Evolutionary conservation across 2,888 invertebrate species (phyloP).

Genomic region (Drosophila mettleri): DNA sequence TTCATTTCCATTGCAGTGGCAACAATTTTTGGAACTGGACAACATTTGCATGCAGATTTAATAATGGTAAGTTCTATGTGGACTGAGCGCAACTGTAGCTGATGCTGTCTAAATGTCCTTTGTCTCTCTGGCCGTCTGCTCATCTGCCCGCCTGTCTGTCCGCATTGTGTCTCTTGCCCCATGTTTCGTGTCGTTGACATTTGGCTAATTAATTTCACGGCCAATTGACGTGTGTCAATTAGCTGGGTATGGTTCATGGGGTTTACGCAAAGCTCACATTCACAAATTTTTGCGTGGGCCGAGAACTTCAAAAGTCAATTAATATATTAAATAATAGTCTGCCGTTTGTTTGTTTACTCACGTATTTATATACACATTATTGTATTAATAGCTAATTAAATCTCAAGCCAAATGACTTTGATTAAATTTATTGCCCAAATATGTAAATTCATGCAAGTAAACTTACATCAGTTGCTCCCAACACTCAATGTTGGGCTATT

Average conservation of each 20-base stretch:
- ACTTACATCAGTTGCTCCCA: background rate
- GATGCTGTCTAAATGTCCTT: background rate
- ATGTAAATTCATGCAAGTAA: constrained; percentile 28
- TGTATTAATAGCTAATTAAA: constrained; percentile 16
- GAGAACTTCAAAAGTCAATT: constrained; percentile 27
- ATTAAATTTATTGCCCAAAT: constrained; percentile 29
- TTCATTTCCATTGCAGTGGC: constrained; percentile 44
- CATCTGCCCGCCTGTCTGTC: constrained; percentile 1
- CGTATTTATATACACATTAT: constrained; percentile 3
- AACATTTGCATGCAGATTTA: constrained; percentile 44
- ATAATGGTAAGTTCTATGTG: constrained; percentile 62
- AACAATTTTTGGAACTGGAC: constrained; percentile 38
- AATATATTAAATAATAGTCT: constrained; percentile 4
- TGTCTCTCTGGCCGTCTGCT: background rate
- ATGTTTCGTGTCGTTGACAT: constrained; percentile 19
- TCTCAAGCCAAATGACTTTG: constrained; percentile 17
- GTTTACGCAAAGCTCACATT: constrained; percentile 11
- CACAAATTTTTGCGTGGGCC: background rate
- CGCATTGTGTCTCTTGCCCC: background rate
- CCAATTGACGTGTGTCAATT: constrained; percentile 69
- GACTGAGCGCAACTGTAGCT: background rate
- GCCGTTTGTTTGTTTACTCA: constrained; percentile 7
- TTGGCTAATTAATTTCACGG: constrained; percentile 46
- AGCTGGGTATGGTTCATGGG: constrained; percentile 23
- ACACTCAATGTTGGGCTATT: constrained; percentile 3